A percentile compares a stretch with the other conserved stretches of the same genome.
Conservation (phyloP, 2,888 invertebrate genomes). For the Eledona agricola region DNA sequence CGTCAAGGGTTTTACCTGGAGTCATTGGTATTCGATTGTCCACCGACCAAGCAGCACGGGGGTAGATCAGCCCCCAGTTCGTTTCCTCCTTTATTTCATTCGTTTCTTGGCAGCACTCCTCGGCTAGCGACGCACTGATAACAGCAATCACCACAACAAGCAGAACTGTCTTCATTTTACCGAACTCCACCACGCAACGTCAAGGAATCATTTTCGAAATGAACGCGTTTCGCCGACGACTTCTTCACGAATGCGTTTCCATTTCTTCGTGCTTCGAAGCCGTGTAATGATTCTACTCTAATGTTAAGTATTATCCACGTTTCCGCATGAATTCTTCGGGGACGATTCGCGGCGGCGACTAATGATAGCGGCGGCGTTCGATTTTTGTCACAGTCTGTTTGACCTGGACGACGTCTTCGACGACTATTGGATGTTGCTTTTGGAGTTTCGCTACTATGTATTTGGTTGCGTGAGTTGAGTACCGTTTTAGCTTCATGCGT, state of each 20-base stretch:
- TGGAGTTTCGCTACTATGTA: no score
- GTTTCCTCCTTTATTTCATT: constrained; percentile 47
- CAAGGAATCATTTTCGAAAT: constrained; percentile 33
- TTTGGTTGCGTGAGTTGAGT: constrained; percentile 19
- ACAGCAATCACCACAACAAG: constrained; percentile 36
- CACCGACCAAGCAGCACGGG: constrained; percentile 53
- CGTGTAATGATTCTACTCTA: constrained; percentile 54
- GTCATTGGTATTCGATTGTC: constrained; percentile 56
- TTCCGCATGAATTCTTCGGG: constrained; percentile 58
- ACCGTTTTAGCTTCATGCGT: constrained; percentile 29
- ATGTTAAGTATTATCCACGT: constrained; percentile 59
- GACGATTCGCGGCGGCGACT: constrained; percentile 39
- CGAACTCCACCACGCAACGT: constrained; percentile 27
- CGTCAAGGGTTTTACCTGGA: constrained; percentile 43
- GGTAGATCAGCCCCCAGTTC: constrained; percentile 50
- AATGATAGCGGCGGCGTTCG: constrained; percentile 4
- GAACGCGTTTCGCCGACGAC: constrained; percentile 13
- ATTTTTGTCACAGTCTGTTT: constrained; percentile 30
- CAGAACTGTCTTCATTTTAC: constrained; percentile 41
- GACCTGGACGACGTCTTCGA: no score
- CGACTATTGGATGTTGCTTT: no score
- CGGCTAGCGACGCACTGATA: constrained; percentile 9
- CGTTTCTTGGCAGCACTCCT: constrained; percentile 38
- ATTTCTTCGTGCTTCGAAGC: constrained; percentile 46
- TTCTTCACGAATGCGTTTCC: constrained; percentile 43